Base-by-base conservation (phyloP, 2,888 invertebrate genomes). In the Shargacucullia verbasci region DNA sequence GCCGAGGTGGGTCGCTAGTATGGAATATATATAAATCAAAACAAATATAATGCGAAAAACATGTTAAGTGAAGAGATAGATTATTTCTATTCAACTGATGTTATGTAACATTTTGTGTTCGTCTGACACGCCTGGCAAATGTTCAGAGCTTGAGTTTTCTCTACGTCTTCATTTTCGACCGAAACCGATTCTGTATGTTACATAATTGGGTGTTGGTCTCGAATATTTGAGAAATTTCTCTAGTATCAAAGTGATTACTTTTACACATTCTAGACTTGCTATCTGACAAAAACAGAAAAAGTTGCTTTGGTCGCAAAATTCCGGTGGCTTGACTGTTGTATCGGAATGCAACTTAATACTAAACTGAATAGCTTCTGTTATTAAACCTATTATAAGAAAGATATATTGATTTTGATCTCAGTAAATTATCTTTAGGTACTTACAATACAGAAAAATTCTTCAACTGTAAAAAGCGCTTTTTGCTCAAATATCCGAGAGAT, bases 61-160 rank as follows among this genome's bases (percentile, higher is more conserved):
- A n/a, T n/a, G 12, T 31, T 10, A 25, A 38, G 1, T 38, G 11
- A 15, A 39, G 11, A 29, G 29, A 34, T n/a, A 31, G 7, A 46
- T 43, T 8, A 46, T 34, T 15, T 34, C 27, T 40, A 31, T 33
- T 27, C 12, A 27, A 29, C 14, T 39, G n/a, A 45, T 34, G 20
- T 63, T 70, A 70, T 11, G 31, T 56, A 65, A 65, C 29, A 27
- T 31, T 64, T 10, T 34, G 11, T 13, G 40, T 27, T 14, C 34
- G 31, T 14, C 25, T 38, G 11, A 11, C 41, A 27, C 34, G 45
- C 48, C 59, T 65, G 20, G 59, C 15, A 49, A 38, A 48, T 38
- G 38, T 38, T 56, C 13, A 38, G 40, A 46, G 37, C 58, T 31
- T 27, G 8, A 35, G n/a, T 65, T 65, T 31, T 46, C 31, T 38